phyloP scores from a whole-genome alignment of 2,797 vertebrate species.

The Amblyraja radiata region DNA sequence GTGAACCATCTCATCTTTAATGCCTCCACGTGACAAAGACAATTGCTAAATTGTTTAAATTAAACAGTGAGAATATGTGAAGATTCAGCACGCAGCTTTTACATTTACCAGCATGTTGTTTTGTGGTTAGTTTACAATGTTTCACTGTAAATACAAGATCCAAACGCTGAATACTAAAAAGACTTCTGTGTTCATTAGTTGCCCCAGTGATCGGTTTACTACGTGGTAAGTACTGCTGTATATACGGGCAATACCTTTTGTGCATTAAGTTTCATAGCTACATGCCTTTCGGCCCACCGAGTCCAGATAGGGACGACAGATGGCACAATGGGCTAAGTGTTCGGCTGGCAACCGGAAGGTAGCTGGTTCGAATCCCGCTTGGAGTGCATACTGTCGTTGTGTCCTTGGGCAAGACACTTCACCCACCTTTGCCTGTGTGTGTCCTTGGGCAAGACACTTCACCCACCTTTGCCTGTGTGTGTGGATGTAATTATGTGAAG shows the following conservation, averaged over 20 bases:
- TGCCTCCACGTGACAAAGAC: neutral
- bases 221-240: constrained; percentile 48
- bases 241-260: neutral
- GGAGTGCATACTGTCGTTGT: too few relatives aligned
- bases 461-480: too few relatives aligned
- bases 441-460: too few relatives aligned
- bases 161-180: constrained; percentile 54
- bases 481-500: too few relatives aligned
- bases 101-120: neutral
- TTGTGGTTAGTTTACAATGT: constrained; percentile 39
- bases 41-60: neutral
- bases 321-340: too few relatives aligned
- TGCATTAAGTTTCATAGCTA: constrained; percentile 28
- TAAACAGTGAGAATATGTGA: neutral
- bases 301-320: too few relatives aligned
- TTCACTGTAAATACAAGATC: constrained; percentile 54
- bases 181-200: constrained; percentile 63
- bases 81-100: neutral
- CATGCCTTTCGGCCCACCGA: too few relatives aligned
- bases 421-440: too few relatives aligned
- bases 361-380: too few relatives aligned
- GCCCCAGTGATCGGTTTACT: constrained; percentile 61
- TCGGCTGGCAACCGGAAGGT: too few relatives aligned
- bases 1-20: constrained; percentile 17
- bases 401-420: too few relatives aligned